Evolutionary conservation across 2,888 invertebrate genomes (phyloP).

Genomic region (Tanytarsus gracilentus): DNA sequence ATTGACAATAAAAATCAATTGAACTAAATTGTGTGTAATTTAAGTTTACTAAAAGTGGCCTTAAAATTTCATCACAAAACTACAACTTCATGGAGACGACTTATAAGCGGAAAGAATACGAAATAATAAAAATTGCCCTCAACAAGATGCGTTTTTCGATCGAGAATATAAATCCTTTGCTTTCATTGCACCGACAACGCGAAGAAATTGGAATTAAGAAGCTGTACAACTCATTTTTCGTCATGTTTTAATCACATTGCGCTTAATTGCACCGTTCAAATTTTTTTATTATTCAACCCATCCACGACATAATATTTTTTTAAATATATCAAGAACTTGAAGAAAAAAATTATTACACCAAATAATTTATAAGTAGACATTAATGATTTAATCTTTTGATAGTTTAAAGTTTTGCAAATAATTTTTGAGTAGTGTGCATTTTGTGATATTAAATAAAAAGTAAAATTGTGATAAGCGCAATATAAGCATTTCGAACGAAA

Average conservation of each 20-base stretch:
- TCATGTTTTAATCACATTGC: slow-evolving; percentile 58
- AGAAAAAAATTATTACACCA: not conserved
- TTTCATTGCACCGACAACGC: slow-evolving; percentile 72
- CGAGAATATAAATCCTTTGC: slow-evolving; percentile 63
- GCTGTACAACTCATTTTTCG: slow-evolving; percentile 79
- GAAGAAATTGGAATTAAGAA: slow-evolving; percentile 80
- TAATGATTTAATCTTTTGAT: not conserved
- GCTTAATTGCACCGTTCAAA: slow-evolving; percentile 3
- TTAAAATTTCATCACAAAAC: not conserved
- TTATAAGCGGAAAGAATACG: not conserved
- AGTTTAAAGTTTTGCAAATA: not conserved
- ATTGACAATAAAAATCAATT: too few relatives aligned
- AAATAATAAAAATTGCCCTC: slow-evolving; percentile 34
- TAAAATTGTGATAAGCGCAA: slow-evolving; percentile 3
- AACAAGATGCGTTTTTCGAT: slow-evolving; percentile 61
- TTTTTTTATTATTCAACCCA: not conserved
- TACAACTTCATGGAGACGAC: slow-evolving; percentile 8
- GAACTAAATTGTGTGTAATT: too few relatives aligned
- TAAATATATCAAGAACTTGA: not conserved
- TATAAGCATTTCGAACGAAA: not conserved
- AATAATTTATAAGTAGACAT: not conserved
- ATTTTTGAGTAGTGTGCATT: not conserved
- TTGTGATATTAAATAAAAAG: slow-evolving; percentile 1
- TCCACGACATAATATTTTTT: too few relatives aligned
- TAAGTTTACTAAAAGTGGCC: slow-evolving; percentile 20